These are phyloP conservation scores for Thripadectes ignobilis DNA, from an alignment of 2,797 vertebrate genomes.

Conservation along the genomic window DNA sequence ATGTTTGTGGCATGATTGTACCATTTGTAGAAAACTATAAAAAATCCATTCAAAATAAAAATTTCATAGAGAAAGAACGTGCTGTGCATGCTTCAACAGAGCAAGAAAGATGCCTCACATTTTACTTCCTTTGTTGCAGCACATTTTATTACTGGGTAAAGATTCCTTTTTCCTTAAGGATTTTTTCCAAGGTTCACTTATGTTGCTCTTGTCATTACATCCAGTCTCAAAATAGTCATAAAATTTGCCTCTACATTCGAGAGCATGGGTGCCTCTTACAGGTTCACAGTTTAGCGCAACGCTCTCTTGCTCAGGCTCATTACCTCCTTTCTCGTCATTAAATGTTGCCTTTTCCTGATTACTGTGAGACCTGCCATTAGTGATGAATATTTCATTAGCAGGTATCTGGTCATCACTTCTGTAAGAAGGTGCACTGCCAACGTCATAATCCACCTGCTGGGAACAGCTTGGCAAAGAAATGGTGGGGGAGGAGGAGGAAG, in stretches of 20 bases:
- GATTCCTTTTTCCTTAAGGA: constrained; percentile 79
- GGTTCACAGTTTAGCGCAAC: constrained; percentile 68
- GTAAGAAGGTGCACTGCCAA: constrained; percentile 69
- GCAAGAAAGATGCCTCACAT: constrained; percentile 73
- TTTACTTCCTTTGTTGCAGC: constrained; percentile 85
- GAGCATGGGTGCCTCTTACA: constrained; percentile 63
- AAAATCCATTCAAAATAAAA: constrained; percentile 76
- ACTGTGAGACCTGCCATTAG: constrained; percentile 65
- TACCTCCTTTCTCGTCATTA: constrained; percentile 57
- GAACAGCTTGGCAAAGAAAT: constrained; percentile 81
- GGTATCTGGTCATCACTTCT: constrained; percentile 75
- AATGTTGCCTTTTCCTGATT: constrained; percentile 75
- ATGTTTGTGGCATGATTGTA: constrained; percentile 68
- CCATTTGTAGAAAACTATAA: constrained; percentile 80
- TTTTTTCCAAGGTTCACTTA: constrained; percentile 82
- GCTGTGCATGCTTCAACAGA: constrained; percentile 64
- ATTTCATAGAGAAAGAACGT: constrained; percentile 58
- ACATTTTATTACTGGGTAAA: constrained; percentile 77
- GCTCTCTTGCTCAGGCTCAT: constrained; percentile 66
- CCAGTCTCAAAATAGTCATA: constrained; percentile 80
- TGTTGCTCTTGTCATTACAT: constrained; percentile 73
- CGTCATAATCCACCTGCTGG: constrained; percentile 76
- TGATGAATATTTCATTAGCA: constrained; percentile 76
- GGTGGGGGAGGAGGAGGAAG: constrained; percentile 47
- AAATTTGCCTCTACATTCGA: constrained; percentile 79